Evolutionary conservation across 2,797 vertebrate genomes (phyloP), one percentile per base, ranked within the genome.

Genomic region (Sebastes matsubarae): DNA sequence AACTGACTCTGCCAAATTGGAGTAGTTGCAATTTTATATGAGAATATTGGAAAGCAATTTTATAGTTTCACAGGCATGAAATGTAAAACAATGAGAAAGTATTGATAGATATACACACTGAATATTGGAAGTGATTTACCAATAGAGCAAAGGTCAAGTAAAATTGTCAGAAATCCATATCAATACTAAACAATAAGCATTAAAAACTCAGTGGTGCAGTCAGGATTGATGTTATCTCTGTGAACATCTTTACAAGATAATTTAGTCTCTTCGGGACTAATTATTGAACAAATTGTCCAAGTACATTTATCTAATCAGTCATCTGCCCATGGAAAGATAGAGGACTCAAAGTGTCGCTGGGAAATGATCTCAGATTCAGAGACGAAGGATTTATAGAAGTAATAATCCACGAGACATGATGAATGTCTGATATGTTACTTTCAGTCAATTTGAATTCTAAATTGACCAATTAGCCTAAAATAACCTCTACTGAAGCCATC

Each of bases 191-290:
- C 6, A 8, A 27, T 29, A 18, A 36, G 11, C 6, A 38, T 5
- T 27, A 29, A 38, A 36, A 72, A 25, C 6, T 46, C 27, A 50
- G 27, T 13, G 16, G 7, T 30, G 55, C 4, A 54, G 52, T 32
- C 22, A 54, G 52, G 60, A 29, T 16, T 22, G 10, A 32, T 60
- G 8, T 30, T 20, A 75, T 72, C n/a, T 58, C 36, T 54, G 46
- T 29, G n/a, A 68, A 67, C 55, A 74, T 72, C 54, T 74, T 54
- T 34, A 16, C 42, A 76, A 57, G 46, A 60, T 50, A 30, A 77
- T 76, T 30, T 34, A 18, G 50, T 63, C 79, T 79, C 34, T 10
- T 12, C 1, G 42, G 57, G 72, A 55, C 8, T 36, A 69, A 77
- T 24, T 74, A 64, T 34, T 29, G 14, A 58, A 67, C 18, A 72